Evolutionary conservation across 2,113 vertebrate genomes (phyloP), one percentile per base, ranked within the genome.

Genomic region (Nothocercus nigrocapillus): DNA sequence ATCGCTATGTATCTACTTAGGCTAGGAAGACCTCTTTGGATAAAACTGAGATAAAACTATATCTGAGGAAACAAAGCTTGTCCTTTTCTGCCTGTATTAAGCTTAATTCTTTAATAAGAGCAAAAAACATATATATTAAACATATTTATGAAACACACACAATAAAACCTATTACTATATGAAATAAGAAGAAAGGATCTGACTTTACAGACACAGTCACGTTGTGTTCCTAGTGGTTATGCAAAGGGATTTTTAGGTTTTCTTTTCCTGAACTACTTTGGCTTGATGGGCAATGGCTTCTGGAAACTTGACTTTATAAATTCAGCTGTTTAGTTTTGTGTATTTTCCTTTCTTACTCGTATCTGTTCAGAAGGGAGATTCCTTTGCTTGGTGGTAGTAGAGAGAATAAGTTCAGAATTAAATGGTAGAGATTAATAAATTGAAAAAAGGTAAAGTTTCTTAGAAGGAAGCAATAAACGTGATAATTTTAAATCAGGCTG

Each of bases 141-240:
- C 18, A 40, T 49, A 24, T 73, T 74, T 53, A 53, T 25, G 25
- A 53, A 25, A 53, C 47, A 47, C 47, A 21, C 20, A 9, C 47
- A 53, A 24, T 25, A 53, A 24, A 51, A 20, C 13, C 27, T 8
- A 11, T 42, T 25, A 19, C 25, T 18, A 28, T 73, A n/a, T 77
- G 49, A 53, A 74, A 21, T 7, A 53, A 49, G 53, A 42, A 21
- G 68, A 25, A 44, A 14, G 44, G 20, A 27, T 77, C 59, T 80
- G 64, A 9, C 0, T 1, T 64, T 22, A 8, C 9, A 22, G 56
- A 19, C 38, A 2, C 27, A 8, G 9, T 67, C 13, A 7, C 0
- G 0, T 6, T 45, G 64, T 30, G 5, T 81, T 78, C 16, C 21
- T 62, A 21, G 62, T 21, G n/a, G 27, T 51, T 1, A 2, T 32